These are phyloP conservation scores for Paragorgia papillata DNA, from an alignment of 92 coral and sea anemone species.

Conservation along the genomic window DNA sequence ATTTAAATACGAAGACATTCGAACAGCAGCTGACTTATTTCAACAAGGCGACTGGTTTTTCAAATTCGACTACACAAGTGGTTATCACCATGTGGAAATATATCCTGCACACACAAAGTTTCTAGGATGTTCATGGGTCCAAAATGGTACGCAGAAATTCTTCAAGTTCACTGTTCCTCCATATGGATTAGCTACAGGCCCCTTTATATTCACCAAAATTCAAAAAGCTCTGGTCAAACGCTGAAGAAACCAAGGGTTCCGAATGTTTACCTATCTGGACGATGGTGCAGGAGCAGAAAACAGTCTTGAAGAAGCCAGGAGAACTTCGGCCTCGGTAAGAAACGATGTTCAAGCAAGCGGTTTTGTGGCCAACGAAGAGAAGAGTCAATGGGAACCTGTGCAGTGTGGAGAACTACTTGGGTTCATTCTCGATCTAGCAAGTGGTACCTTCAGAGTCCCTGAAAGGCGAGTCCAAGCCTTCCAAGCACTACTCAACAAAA, in stretches of 20 bases:
- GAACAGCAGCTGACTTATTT: constrained; percentile 50
- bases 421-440: constrained; percentile 49
- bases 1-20: constrained; percentile 56
- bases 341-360: constrained; percentile 51
- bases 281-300: constrained; percentile 66
- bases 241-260: constrained; percentile 57
- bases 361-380: constrained; percentile 53
- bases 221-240: constrained; percentile 51
- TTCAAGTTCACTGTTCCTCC: constrained; percentile 59
- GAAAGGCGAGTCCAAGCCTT: constrained; percentile 42
- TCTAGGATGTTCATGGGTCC: too few species aligned
- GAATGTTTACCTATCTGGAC: constrained; percentile 60
- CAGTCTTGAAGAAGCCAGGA: constrained; percentile 36
- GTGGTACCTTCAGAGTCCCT: constrained; percentile 61
- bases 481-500: constrained; percentile 16
- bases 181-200: too few species aligned
- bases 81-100: constrained; percentile 60
- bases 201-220: too few species aligned
- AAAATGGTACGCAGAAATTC: constrained; percentile 30
- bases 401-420: constrained; percentile 62
- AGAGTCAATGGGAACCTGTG: constrained; percentile 63
- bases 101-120: constrained; percentile 47
- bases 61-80: constrained; percentile 42
- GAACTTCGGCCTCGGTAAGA: constrained; percentile 45
- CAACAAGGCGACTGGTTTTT: constrained; percentile 53